Evolutionary conservation across 2,113 vertebrate genomes (phyloP), one percentile per base, ranked within the genome.

Genomic region (Myrmecophaga tridactyla): DNA sequence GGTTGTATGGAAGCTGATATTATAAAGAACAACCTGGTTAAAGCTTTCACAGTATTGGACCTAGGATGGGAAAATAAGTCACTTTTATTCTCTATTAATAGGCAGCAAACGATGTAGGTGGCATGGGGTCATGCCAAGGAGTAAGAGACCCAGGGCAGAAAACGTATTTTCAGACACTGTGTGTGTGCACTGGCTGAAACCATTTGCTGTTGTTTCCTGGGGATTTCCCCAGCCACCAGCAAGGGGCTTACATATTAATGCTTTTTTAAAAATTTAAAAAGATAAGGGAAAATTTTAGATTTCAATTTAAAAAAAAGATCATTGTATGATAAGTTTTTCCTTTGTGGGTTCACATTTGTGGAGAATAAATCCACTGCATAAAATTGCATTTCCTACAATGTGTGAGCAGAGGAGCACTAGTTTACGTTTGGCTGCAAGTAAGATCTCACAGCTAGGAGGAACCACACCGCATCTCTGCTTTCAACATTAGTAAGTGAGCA

Each of bases 261-360:
- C 1, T 73, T 81, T 82, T 20, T 43, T 62, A 88, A 86, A 34
- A 9, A 9, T 48, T 48, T 48, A 9, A 34, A 29, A 36, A 43
- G 5, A 75, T 31, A 86, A 76, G 3, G 46, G 36, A 87, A 21
- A 72, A 29, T 96, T 96, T 89, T 65, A 87, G 46, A 86, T 6
- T 96, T 89, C 41, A 73, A 20, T 82, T 20, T 84, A 90, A 92
- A 51, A 90, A 94, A 92, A 51, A 87, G 92, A 92, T 69, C 46
- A 84, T 92, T 90, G 34, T 58, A 51, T 56, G 17, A 25, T 76
- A 65, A 53, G 15, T 90, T 95, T 96, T 97, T 77, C 36, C 90
- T 43, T 76, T 41, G 4, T 41, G 46, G 7, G 31, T 69, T 95
- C 60, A 85, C 65, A 93, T 95, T 93, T 87, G 62, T n/a, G 17